Conservation (phyloP, 2,797 vertebrate species). For the Clarias fuscus region DNA sequence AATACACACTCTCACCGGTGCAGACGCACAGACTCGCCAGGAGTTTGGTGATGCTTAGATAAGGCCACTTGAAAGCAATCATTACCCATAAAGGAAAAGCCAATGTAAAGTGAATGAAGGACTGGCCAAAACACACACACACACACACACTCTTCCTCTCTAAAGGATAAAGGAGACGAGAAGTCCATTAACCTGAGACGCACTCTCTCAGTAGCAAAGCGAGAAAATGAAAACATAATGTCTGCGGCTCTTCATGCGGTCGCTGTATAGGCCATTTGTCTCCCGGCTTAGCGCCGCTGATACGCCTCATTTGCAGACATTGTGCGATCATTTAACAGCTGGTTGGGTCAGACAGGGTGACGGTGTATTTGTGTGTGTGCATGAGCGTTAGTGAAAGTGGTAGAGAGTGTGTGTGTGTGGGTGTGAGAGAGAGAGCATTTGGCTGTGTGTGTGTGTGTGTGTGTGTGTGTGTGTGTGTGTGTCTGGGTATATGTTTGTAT, state of each 20-base stretch:
- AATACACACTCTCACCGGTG: background rate
- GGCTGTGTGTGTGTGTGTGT: no score
- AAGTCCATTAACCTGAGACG: conserved; percentile 22
- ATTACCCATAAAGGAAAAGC: conserved; percentile 77
- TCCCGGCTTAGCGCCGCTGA: background rate
- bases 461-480: no score
- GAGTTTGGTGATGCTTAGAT: conserved; percentile 68
- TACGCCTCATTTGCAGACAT: conserved; percentile 22
- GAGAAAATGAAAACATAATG: background rate
- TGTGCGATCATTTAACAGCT: conserved; percentile 26
- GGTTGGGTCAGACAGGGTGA: conserved; percentile 24
- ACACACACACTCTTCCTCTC: background rate
- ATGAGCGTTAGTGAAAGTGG: background rate
- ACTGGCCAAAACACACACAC: conserved; percentile 29
- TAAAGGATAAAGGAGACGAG: conserved; percentile 22
- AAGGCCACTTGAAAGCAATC: conserved; percentile 65
- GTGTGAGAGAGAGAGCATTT: background rate
- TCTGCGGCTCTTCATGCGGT: background rate
- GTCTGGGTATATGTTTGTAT: background rate
- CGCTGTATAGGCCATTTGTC: background rate
- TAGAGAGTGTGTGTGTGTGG: background rate
- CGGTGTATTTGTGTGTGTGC: background rate
- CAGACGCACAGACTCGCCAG: conserved; percentile 41
- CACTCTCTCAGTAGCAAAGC: conserved; percentile 11
- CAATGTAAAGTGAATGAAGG: conserved; percentile 54